Conservation (phyloP, 2,113 vertebrate species). For the Alectura lathami region DNA sequence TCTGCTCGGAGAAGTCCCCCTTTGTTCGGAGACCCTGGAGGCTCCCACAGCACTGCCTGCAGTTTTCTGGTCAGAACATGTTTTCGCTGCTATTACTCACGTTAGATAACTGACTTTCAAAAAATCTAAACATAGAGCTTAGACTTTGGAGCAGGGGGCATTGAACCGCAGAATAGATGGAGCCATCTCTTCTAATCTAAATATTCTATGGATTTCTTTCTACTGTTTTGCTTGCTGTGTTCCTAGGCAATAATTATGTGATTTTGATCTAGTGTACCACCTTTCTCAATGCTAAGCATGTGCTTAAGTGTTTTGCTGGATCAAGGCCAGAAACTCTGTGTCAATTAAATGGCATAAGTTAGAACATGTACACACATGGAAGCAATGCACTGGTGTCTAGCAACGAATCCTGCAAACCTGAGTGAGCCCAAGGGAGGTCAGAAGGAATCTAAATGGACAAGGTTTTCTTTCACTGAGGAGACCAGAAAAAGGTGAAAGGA, state of each 20-base stretch:
- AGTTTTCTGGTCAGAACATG: not conserved
- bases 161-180: not conserved
- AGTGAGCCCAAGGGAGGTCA: not conserved
- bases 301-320: not conserved
- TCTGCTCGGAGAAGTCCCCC: not conserved
- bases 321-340: not conserved
- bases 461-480: not conserved
- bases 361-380: fast-evolving
- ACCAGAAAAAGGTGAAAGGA: not conserved
- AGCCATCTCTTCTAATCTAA: not conserved
- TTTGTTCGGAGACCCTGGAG: not conserved
- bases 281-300: not conserved
- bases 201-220: not conserved
- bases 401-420: not conserved
- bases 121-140: not conserved
- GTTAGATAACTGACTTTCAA: not conserved
- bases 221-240: not conserved
- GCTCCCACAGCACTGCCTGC: not conserved
- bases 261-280: not conserved
- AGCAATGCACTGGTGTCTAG: not conserved
- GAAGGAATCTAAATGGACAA: not conserved
- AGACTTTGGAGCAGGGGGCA: fast-evolving
- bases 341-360: not conserved
- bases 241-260: not conserved
- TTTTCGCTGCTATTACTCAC: not conserved